These are phyloP conservation scores for Sebastes aleutianus DNA, from an alignment of 2,797 vertebrate genomes.

Conservation along the genomic window DNA sequence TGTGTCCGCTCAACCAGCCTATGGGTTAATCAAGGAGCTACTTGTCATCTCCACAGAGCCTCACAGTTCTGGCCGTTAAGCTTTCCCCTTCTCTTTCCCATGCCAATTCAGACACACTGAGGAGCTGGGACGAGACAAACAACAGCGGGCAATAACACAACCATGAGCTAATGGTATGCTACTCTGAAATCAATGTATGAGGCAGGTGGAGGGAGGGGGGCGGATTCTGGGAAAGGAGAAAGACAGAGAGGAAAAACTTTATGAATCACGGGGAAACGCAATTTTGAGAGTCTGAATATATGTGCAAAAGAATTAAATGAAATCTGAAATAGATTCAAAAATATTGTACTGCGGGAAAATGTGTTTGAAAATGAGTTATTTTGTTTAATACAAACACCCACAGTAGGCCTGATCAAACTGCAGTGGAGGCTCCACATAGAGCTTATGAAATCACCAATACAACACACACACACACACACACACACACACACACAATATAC, in stretches of 20 bases:
- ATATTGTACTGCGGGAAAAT: constrained; percentile 26
- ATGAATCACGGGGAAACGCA: constrained; percentile 28
- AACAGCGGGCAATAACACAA: constrained; percentile 81
- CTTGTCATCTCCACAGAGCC: constrained; percentile 89
- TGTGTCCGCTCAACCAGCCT: constrained; percentile 86
- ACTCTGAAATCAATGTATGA: constrained; percentile 56
- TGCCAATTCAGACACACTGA: constrained; percentile 86
- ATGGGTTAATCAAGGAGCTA: constrained; percentile 89
- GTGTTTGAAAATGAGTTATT: constrained; percentile 5
- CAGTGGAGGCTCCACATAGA: neutral
- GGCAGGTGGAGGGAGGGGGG: neutral
- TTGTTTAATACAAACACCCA: constrained; percentile 23
- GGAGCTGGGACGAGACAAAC: constrained; percentile 83
- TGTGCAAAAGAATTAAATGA: constrained; percentile 16
- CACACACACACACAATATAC: neutral
- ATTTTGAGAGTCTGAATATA: constrained; percentile 30
- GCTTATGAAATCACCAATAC: neutral
- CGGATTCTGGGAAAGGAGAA: neutral
- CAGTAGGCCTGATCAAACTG: neutral
- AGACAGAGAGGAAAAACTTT: constrained; percentile 14
- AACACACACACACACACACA: neutral
- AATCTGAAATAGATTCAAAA: constrained; percentile 36
- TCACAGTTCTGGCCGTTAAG: constrained; percentile 87
- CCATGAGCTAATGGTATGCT: constrained; percentile 87
- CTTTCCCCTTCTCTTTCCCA: constrained; percentile 79